Evolutionary conservation across 37 sponge, comb jelly and placozoan species (phyloP), one percentile per base, ranked within the genome.

Genomic region (Chondrosia reniformis): DNA sequence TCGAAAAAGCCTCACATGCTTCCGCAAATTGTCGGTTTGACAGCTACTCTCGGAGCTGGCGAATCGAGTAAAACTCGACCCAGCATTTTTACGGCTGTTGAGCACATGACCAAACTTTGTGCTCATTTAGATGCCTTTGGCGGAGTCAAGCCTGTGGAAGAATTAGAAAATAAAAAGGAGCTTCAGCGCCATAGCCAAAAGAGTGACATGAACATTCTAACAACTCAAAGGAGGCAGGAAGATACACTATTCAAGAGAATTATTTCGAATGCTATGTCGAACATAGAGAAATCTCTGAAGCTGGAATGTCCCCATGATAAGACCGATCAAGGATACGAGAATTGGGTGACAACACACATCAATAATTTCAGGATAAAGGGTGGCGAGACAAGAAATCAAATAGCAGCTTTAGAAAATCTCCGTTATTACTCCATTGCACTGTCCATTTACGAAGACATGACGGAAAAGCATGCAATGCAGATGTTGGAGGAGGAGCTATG

Each of bases 11-110:
- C 30, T 7, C 45, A 75, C 10, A 4, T 3, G 2, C 57, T 81
- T 13, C 90, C 90, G 58, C 90, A 89, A 63, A 76, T 89, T n/a
- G 61, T 89, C 55, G 90, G 90, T 4, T 39, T 89, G 30, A 89
- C 86, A 30, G 90, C 90, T 49, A 71, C 90, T 27, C 86, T 83
- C 17, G 90, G 90, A 32, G 79, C 86, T 42, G 90, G 86, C 10
- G 69, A 78, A 37, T 27, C 72, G 0, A n/a, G n/a, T n/a, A n/a
- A n/a, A n/a, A 33, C 49, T 22, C 61, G 49, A 22, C 76, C 84
- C 5, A 75, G 34, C 31, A 17, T 90, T 24, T 5, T 40, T 12
- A 57, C 56, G 17, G 80, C 76, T 3, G 25, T 83, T 24, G 77
- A 86, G 10, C 91, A 88, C 66, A 63, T 84, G 67, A 43, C 85